phyloP scores from a whole-genome alignment of 2,797 vertebrate genomes.

The Ficedula albicollis region DNA sequence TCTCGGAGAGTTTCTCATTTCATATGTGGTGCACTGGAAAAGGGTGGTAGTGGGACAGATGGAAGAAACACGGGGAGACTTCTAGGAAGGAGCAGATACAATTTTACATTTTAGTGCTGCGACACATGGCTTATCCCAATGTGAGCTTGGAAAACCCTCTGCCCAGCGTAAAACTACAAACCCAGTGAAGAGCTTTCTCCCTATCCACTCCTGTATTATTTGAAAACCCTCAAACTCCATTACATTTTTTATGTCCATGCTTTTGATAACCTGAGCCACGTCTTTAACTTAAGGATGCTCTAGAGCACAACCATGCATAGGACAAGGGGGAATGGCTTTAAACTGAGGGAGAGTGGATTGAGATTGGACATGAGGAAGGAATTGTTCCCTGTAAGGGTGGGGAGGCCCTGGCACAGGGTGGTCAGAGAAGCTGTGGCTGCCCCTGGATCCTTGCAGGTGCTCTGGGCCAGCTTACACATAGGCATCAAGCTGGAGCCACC shows the following conservation, averaged over 20 bases:
- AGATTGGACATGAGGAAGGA: background rate
- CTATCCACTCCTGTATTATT: background rate
- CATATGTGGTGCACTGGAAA: accelerated
- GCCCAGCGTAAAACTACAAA: background rate
- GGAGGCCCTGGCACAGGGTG: background rate
- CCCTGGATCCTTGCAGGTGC: background rate
- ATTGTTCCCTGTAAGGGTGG: background rate
- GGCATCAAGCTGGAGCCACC: background rate
- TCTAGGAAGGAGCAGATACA: background rate
- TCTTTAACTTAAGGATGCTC: background rate
- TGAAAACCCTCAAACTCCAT: background rate
- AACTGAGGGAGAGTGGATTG: background rate
- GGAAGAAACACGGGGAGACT: background rate
- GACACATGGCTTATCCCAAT: accelerated
- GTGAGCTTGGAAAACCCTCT: background rate
- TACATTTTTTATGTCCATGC: background rate
- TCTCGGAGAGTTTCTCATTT: accelerated
- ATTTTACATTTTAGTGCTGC: background rate
- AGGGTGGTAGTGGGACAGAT: background rate
- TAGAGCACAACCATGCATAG: background rate
- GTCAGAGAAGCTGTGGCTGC: background rate
- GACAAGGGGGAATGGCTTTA: background rate
- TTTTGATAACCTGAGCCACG: background rate
- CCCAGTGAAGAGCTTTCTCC: background rate
- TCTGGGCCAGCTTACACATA: accelerated